Base-by-base conservation (phyloP, 2,797 vertebrate species). In the Gambusia yucatana region DNA sequence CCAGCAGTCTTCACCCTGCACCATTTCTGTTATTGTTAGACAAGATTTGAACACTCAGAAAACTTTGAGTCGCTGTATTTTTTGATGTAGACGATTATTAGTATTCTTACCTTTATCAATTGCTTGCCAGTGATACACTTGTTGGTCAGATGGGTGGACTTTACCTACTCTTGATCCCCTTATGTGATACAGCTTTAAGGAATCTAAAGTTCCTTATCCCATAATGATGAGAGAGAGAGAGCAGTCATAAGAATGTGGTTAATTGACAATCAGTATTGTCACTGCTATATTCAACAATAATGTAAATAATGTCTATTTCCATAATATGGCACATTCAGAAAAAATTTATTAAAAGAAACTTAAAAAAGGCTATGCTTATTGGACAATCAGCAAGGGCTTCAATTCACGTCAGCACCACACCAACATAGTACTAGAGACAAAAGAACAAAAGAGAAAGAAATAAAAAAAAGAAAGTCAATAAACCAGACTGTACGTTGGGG, bases 401-500 rank as follows among this genome's bases (percentile, higher is more conserved):
- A 1, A 43, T 69, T 6, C 13, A n/a, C 1, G 11, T 9, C 36
- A 67, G 17, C 8, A 1, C 36, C 65, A 67, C 25, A 43, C 22
- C 22, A 69, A 69, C 65, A n/a, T 28, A 70, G 28, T 9, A 46
- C 2, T 16, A n/a, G 13, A 46, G 43, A 46, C 41, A 70, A 44
- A 69, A 43, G 36, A 25, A 43, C 20, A 69, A 41, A 28, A 59
- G 30, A 76, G 4, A 39, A 16, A 63, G 65, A 80, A 76, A 8
- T 43, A 16, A 67, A 59, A 81, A 81, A 84, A 7, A 59, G 71
- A 78, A 79, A 1, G 39, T 69, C 25, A 44, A 28, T 44, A 44
- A 28, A 44, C n/a, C 41, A 57, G 48, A 33, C 33, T 33, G 33
- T 33, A 33, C 33, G 33, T 33, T 33, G 33, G 33, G 33, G 33